Evolutionary conservation across 2,113 vertebrate species (phyloP), one percentile per base, ranked within the genome.

Genomic region (Elanus axillaris): DNA sequence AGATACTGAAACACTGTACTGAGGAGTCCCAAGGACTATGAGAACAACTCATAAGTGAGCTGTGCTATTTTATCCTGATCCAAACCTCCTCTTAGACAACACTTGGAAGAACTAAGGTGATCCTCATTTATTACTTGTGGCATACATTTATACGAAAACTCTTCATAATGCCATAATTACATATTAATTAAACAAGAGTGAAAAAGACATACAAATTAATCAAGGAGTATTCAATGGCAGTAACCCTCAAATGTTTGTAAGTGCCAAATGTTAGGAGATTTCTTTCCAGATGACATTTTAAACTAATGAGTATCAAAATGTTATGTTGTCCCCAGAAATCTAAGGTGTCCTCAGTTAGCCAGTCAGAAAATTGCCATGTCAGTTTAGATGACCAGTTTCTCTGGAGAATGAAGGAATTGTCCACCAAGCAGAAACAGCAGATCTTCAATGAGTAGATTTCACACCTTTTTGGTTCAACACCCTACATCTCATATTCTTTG

Each of bases 241-340:
- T 90, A 94, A 67, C 19, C 7, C 22, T 84, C 62, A 92, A 80
- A 78, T 7, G 3, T 74, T 94, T 76, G 4, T 34, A 90, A 88
- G 58, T 45, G 67, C 42, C 50, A 88, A 85, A 93, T 71, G 31
- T 88, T 77, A 94, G 26, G 27, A 12, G 5, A 91, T 69, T 94
- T 91, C 26, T 93, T 96, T 96, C 87, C 84, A 96, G 66, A 95
- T 92, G 76, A 94, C 75, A 82, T 94, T 95, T 94, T 68, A 89
- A 94, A 94, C 29, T 95, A 93, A 95, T 84, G 72, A 86, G 21
- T 50, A 90, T 80, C 79, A 88, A 97, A 96, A 96, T 93, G 84
- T 91, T 86, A 94, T 8, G 15, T 34, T 77, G 36, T 72, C 71
- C 43, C 60, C 38, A 45, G 64, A 90, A 93, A 80, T 55, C 22